phyloP scores from a whole-genome alignment of 2,113 vertebrate genomes.

The Phoenicopterus ruber region DNA sequence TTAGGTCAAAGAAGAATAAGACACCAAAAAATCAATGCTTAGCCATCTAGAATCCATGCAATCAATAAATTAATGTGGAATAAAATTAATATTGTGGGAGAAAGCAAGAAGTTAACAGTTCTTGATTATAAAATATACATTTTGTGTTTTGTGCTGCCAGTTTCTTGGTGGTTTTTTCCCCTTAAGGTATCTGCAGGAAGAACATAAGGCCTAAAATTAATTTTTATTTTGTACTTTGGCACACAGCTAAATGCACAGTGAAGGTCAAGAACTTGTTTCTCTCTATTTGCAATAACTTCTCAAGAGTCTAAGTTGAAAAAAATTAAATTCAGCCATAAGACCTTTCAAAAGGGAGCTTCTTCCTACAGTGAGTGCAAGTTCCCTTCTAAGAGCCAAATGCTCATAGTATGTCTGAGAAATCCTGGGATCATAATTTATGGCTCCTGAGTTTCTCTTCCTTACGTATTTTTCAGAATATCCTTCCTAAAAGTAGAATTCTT shows the following conservation, averaged over 20 bases:
- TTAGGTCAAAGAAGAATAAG: not conserved
- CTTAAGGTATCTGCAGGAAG: not conserved
- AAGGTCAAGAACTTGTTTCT: not conserved
- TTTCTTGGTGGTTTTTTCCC: not conserved
- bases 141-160: not conserved
- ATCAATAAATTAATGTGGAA: not conserved
- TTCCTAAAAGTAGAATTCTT: not conserved
- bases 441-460: not conserved
- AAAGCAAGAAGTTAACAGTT: not conserved
- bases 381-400: not conserved
- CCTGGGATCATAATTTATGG: not conserved
- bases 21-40: not conserved
- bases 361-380: not conserved
- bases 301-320: not conserved
- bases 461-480: not conserved
- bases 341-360: not conserved
- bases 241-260: not conserved
- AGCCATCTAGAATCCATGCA: not conserved
- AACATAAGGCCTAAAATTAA: not conserved
- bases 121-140: not conserved
- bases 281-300: not conserved
- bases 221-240: not conserved
- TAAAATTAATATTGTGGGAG: not conserved
- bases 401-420: not conserved
- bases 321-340: not conserved